Evolutionary conservation across 2,888 invertebrate species (phyloP), one percentile per base, ranked within the genome.

Genomic region (Drosophila monieri): DNA sequence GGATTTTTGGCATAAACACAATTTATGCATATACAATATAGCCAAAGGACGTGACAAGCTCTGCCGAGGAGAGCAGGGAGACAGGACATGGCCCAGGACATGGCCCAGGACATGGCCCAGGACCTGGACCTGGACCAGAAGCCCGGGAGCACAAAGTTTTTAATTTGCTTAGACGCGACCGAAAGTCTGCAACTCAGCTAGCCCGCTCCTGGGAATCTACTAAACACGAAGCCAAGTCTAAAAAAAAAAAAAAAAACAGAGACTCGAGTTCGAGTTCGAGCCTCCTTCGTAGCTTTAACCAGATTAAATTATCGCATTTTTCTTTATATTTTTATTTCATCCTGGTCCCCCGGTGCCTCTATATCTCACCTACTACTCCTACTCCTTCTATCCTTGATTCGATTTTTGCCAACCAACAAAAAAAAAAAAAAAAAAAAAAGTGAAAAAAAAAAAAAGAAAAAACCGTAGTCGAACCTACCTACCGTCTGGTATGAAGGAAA

Each of bases 1-100:
- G 78, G 78, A 78, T 75, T 76, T 72, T 57, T 66, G 55, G 72
- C 76, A 78, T 78, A 78, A 75, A 78, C 76, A 55, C 35, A 68
- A 69, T 68, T 68, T 68, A 69, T 69, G 69, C 71, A 70, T 69
- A 70, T 70, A 69, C 61, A 71, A 70, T 51, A 60, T 60, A 68
- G 18, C 18, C 18, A 18, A 18, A 18, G 18, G 18, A 18, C 64
- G 64, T 65, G 64, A 65, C 66, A 39, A 54, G 44, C 60, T 61
- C 60, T 39, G n/a, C n/a, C n/a, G 12, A 18, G 18, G 18, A 18
- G 18, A 18, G 18, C n/a, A n/a, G n/a, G 18, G 18, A 35, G 39
- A 49, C 14, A 35, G 39, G 25, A 21, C 23, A n/a, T 12, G 18
- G 18, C 18, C 18, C 18, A 18, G 27, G 27, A 27, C 9, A 1